Evolutionary conservation across 2,888 invertebrate species (phyloP), one percentile per base, ranked within the genome.

Genomic region (Anarsia innoxiella): DNA sequence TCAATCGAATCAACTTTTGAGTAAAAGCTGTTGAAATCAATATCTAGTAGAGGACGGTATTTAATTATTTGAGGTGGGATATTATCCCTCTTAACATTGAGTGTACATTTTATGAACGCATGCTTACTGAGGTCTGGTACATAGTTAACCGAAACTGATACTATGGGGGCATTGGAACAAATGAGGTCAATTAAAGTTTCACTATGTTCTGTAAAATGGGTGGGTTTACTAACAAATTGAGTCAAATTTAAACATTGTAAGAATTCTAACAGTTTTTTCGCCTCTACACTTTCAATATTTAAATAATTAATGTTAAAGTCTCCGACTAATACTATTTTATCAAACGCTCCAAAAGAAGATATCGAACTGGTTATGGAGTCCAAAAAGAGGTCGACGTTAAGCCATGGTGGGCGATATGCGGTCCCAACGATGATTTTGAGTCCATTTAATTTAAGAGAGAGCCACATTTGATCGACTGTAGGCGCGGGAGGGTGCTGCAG

Each of bases 391-490:
- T 31, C 23, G 19, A 23, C 16, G 12, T 19, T 3, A 12, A 23
- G 5, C 31, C 31, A 31, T 9, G 10, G 28, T 12, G 28, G 12
- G 2, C 12, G 10, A 12, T 28, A 28, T 5, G 28, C 28, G 9
- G 31, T 31, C 2, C 31, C 31, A 9, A 31, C 10, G 8, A 12
- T 12, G 2, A 31, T 2, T 23, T 12, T 31, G 12, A 12, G 9
- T 2, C 31, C 31, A 23, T 23, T 23, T 3, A 31, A 3, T 10
- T 4, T 12, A 10, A 31, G 12, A 5, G 14, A 19, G 5, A 31
- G 5, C 31, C 31, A 31, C 31, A 31, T 31, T 12, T 31, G 31
- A 5, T 31, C 31, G 1, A 31, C 31, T 8, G 2, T 6, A 10
- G 9, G 12, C 2, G 23, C 6, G 2, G 11, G 12, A 6, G 31